phyloP scores from a whole-genome alignment of 1,140 invertebrate species.

The Sweltsa coloradensis region DNA sequence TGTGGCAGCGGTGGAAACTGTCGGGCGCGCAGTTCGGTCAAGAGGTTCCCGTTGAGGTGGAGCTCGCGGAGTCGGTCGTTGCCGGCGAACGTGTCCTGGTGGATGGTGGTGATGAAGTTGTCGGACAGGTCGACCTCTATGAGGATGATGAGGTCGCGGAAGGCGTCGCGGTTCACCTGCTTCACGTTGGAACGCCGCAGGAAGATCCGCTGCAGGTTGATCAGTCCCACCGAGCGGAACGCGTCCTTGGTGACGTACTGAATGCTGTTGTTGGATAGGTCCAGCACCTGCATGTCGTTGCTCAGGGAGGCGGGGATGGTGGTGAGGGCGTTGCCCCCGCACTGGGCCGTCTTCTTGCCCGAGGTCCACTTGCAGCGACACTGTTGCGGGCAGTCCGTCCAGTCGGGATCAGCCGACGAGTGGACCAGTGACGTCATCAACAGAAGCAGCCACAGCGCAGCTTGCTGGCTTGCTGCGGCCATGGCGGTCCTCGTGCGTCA shows the following conservation, averaged over 20 bases:
- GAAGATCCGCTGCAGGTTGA: slow-evolving; percentile 75
- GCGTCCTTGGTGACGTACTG: slow-evolving; percentile 61
- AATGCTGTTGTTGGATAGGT: slow-evolving; percentile 68
- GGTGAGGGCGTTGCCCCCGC: slow-evolving; percentile 60
- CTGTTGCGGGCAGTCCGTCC: slow-evolving; percentile 66
- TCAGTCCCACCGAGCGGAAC: slow-evolving; percentile 61
- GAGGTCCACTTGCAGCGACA: slow-evolving; percentile 82
- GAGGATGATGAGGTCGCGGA: slow-evolving; percentile 72
- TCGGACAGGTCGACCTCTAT: slow-evolving; percentile 74
- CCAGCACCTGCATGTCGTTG: slow-evolving; percentile 73
- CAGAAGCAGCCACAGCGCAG: background rate
- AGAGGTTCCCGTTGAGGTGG: slow-evolving; percentile 55
- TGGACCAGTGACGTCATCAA: background rate
- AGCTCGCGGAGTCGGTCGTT: slow-evolving; percentile 57
- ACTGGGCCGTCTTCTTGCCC: slow-evolving; percentile 75
- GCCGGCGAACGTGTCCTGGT: slow-evolving; percentile 59
- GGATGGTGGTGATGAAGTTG: slow-evolving; percentile 51
- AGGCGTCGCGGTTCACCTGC: slow-evolving; percentile 66
- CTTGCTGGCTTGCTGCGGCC: too few relatives aligned
- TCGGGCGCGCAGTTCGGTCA: slow-evolving; percentile 42
- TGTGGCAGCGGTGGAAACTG: slow-evolving; percentile 62
- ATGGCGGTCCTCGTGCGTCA: too few relatives aligned
- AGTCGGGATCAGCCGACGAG: slow-evolving; percentile 44
- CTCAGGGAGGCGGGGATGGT: slow-evolving; percentile 59
- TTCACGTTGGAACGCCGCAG: slow-evolving; percentile 57